Evolutionary conservation across 2,888 invertebrate species (phyloP), one percentile per base, ranked within the genome.

Genomic region (Lordiphosa andalusiaca): DNA sequence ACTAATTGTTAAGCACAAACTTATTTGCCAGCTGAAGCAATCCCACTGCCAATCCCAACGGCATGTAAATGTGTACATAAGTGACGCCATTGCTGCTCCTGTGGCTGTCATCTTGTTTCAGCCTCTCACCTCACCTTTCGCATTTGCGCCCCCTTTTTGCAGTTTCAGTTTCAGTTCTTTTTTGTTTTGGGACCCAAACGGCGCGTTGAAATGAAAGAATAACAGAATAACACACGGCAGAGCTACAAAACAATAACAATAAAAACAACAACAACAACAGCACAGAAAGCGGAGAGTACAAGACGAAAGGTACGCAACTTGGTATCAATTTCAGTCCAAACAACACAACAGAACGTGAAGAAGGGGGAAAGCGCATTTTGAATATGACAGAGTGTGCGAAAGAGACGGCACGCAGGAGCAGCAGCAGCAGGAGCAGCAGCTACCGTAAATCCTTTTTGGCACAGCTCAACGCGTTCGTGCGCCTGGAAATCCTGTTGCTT

Each of bases 151-250:
- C 37, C 16, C 42, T 56, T 23, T 42, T 46, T 38, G 13, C 12
- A 39, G 36, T 10, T 21, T 30, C 33, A 9, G n/a, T 38, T 30
- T 38, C 38, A 6, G 38, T n/a, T 40, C 38, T 41, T 23, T 49
- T 35, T 42, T 19, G 54, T 39, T 47, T 23, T 55, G 55, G 36
- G 9, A 30, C 30, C 30, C 69, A 55, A 44, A 44, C 44, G 65
- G 67, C 84, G 78, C 85, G 84, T 85, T 80, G 84, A 84, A 78
- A 85, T 76, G 76, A 76, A 84, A 84, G 71, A 76, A 77, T 69
- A 77, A 83, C 84, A 85, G 54, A 68, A 69, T 61, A 72, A 52
- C 47, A 46, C 40, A 61, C 44, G 53, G 9, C 5, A 23, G 38
- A 38, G 44, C 6, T 30, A 57, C 54, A 66, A 30, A 63, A 44